Percentiles rank a stretch among this genome's conserved stretches.
These are phyloP conservation scores for Tragelaphus strepsiceros DNA, from an alignment of 2,113 vertebrate species.

Conservation along the genomic window DNA sequence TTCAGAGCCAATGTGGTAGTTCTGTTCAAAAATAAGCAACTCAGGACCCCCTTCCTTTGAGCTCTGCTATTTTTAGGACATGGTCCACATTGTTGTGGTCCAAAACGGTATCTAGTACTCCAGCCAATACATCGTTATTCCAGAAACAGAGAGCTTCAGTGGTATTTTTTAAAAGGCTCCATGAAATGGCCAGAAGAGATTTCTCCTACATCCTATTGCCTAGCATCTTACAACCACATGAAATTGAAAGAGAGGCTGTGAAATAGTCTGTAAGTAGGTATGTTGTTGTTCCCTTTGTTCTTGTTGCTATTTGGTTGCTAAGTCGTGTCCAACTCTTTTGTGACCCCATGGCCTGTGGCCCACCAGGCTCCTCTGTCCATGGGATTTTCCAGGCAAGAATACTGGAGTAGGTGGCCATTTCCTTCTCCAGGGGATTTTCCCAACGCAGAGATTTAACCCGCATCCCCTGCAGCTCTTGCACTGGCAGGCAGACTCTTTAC, in stretches of 20 bases:
- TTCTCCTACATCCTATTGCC: not conserved
- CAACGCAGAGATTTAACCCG: accelerated
- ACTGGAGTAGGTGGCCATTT: not conserved
- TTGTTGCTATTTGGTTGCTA: not conserved
- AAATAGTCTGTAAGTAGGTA: not conserved
- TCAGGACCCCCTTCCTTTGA: not conserved
- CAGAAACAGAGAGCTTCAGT: not conserved
- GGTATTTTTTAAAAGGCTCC: not conserved
- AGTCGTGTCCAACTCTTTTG: not conserved
- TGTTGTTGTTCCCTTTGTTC: not conserved
- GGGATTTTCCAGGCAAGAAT: not conserved
- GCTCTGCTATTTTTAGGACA: not conserved
- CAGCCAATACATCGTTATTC: not conserved
- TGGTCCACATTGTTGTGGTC: not conserved
- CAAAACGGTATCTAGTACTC: not conserved
- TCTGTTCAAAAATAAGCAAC: not conserved
- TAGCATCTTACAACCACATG: not conserved
- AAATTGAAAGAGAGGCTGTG: not conserved
- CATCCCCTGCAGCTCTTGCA: not conserved
- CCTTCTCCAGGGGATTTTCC: not conserved
- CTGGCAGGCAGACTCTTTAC: not conserved
- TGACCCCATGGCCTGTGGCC: not conserved
- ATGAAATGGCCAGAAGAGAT: not conserved
- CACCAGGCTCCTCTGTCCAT: not conserved
- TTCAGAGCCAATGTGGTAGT: not conserved